These are phyloP conservation scores for Hemicentrotus pulcherrimus DNA, from an alignment of 35 echinoderm and acorn worm genomes.

Conservation along the genomic window DNA sequence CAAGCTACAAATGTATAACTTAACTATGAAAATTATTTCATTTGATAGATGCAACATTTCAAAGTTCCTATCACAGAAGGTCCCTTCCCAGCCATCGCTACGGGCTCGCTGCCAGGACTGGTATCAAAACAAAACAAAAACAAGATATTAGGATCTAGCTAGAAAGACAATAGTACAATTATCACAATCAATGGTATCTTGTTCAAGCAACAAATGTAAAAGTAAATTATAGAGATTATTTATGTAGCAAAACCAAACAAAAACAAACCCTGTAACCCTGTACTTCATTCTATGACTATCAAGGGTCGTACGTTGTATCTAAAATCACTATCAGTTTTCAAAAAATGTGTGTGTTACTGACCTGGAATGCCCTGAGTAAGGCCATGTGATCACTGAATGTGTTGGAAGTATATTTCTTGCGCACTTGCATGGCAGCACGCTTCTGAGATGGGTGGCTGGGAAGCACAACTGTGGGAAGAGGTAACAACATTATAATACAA, in stretches of 20 bases:
- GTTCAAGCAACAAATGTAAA: no score
- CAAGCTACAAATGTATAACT: no score
- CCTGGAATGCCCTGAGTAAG: slow-evolving; percentile 94
- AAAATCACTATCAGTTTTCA: no score
- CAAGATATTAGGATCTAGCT: neutral
- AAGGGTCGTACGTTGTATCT: no score
- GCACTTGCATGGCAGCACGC: slow-evolving; percentile 63
- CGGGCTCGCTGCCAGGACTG: slow-evolving; percentile 95
- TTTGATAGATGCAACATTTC: no score
- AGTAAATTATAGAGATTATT: no score
- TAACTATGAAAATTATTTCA: no score
- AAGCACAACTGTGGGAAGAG: slow-evolving; percentile 68
- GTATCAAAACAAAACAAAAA: neutral
- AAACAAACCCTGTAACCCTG: neutral
- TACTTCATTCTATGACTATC: no score
- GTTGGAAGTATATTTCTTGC: slow-evolving; percentile 90
- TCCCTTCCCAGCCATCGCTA: slow-evolving; percentile 85
- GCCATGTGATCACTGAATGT: slow-evolving; percentile 99
- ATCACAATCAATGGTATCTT: no score
- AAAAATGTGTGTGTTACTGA: slow-evolving; percentile 11
- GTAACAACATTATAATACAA: neutral
- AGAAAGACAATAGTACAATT: no score
- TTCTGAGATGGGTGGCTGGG: slow-evolving; percentile 92
- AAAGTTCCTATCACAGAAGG: slow-evolving; percentile 91
- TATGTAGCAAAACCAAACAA: neutral